Percentiles rank a stretch among this genome's conserved stretches.
phyloP scores from a whole-genome alignment of 2,888 invertebrate genomes.

The Stenchaetothrips biformis region DNA sequence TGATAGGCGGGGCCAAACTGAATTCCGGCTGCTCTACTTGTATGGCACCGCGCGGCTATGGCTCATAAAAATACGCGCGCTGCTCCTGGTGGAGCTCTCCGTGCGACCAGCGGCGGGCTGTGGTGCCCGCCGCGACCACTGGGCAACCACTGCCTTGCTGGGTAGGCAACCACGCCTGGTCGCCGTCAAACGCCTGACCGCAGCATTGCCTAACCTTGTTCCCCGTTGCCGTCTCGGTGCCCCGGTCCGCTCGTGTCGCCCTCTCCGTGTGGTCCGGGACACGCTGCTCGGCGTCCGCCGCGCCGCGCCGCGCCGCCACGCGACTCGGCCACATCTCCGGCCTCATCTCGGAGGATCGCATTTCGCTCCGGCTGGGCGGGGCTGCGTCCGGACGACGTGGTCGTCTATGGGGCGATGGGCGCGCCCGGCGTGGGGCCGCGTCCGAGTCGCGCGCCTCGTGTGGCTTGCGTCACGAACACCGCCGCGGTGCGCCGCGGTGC shows the following conservation, averaged over 20 bases:
- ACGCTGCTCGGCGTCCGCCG: neutral
- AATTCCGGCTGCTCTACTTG: too few relatives aligned
- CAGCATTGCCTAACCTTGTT: neutral
- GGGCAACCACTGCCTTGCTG: too few relatives aligned
- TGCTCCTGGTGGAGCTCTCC: too few relatives aligned
- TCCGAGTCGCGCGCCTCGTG: neutral
- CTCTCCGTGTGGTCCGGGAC: conserved; percentile 6
- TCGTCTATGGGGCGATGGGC: too few relatives aligned
- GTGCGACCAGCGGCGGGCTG: too few relatives aligned
- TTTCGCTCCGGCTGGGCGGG: neutral
- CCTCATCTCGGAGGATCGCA: conserved; percentile 13
- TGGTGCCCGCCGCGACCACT: too few relatives aligned
- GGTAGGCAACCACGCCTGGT: too few relatives aligned
- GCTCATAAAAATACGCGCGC: too few relatives aligned
- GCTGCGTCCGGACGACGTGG: neutral
- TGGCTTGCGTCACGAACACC: neutral
- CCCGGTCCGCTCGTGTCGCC: neutral
- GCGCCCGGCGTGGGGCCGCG: neutral
- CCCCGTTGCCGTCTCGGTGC: neutral
- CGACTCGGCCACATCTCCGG: conserved; percentile 13
- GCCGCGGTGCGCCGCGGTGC: neutral
- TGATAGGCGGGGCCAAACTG: neutral
- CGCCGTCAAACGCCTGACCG: neutral
- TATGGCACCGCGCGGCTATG: too few relatives aligned
- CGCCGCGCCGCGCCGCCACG: neutral